Evolutionary conservation across 1,140 invertebrate species (phyloP).

Genomic region (Anagrus nilaparvatae): DNA sequence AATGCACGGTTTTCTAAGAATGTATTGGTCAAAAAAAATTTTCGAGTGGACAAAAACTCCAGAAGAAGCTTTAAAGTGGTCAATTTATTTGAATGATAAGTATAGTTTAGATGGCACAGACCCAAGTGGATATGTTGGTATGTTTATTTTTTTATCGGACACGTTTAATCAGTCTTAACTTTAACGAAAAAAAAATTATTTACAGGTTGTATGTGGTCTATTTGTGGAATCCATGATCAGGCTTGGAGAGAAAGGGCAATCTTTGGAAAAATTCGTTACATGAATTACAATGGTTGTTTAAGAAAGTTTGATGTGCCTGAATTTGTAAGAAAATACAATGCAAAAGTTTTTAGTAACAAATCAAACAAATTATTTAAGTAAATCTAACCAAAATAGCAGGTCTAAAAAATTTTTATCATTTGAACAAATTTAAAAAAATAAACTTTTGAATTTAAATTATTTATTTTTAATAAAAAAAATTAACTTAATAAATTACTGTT

Average conservation of each 20-base stretch:
- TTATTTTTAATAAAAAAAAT: too few species aligned
- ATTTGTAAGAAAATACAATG: conserved; percentile 59
- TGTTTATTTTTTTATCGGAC: too few species aligned
- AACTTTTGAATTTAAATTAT: too few species aligned
- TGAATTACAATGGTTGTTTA: conserved; percentile 84
- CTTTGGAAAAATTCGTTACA: conserved; percentile 87
- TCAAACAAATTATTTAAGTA: neutral
- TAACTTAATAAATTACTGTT: too few species aligned
- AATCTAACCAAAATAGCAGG: too few species aligned
- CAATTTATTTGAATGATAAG: conserved; percentile 79
- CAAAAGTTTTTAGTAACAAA: conserved; percentile 41
- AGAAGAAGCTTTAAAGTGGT: conserved; percentile 64
- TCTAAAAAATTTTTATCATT: too few species aligned
- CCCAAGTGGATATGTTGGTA: conserved; percentile 85
- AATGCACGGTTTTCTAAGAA: conserved; percentile 84
- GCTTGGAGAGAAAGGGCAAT: conserved; percentile 78
- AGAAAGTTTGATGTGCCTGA: conserved; percentile 75
- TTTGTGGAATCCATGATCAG: conserved; percentile 84
- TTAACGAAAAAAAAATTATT: too few species aligned
- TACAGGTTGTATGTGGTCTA: conserved; percentile 84
- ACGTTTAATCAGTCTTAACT: too few species aligned
- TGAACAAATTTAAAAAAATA: too few species aligned
- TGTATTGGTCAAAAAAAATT: conserved; percentile 95
- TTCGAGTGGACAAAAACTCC: conserved; percentile 74
- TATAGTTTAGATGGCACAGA: conserved; percentile 81